Evolutionary conservation across 2,797 vertebrate species (phyloP).

Genomic region (Enteromius thamalakanensis): DNA sequence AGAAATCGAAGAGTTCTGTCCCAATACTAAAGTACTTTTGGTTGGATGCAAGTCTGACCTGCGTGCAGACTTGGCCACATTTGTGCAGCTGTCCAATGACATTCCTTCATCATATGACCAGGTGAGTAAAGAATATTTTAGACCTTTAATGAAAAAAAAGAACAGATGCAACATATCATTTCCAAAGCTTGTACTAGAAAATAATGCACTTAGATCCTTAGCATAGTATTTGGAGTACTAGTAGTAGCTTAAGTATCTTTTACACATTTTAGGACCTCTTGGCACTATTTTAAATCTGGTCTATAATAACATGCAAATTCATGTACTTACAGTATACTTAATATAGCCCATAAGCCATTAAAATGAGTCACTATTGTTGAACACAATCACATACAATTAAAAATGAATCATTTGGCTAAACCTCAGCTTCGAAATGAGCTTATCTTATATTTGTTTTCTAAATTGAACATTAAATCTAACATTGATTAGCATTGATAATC

Average conservation of each 20-base stretch:
- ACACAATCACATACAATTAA: background rate
- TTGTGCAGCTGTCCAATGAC: conserved; percentile 87
- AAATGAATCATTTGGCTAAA: background rate
- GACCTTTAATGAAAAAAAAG: background rate
- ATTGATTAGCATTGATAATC: background rate
- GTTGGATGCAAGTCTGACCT: conserved; percentile 90
- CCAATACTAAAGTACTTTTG: conserved; percentile 88
- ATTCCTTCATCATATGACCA: conserved; percentile 86
- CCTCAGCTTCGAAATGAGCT: background rate
- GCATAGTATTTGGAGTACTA: background rate
- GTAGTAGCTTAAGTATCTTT: background rate
- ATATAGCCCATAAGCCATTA: background rate
- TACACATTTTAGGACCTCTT: background rate
- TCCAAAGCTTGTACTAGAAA: background rate
- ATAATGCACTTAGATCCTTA: conserved; percentile 4
- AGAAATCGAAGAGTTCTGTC: conserved; percentile 90
- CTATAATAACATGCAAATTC: too few species aligned
- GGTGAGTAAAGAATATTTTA: conserved; percentile 58
- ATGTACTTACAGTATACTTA: too few species aligned
- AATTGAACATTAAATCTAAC: background rate
- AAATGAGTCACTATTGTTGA: background rate
- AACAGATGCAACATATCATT: background rate
- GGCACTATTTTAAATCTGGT: background rate
- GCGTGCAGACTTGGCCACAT: conserved; percentile 85
- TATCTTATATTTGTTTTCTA: background rate